Evolutionary conservation across 2,888 invertebrate species (phyloP), one percentile per base, ranked within the genome.

Genomic region (Exocentrus adspersus): DNA sequence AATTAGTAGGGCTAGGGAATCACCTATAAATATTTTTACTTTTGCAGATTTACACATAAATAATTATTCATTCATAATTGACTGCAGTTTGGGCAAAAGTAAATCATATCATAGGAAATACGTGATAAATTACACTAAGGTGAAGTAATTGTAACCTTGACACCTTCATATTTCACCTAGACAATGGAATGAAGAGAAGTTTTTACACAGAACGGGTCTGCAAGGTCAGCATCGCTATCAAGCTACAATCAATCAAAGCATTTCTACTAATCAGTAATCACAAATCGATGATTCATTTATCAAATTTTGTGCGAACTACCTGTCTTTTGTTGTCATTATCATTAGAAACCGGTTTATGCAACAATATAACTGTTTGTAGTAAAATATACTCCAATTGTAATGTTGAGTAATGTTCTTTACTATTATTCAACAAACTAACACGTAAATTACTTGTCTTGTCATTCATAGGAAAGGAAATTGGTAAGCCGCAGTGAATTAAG

Each of bases 101-200:
- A 20, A 45, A 2, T 45, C 17, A 45, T 20, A 42, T 42, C 17
- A 42, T 16, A n/a, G n/a, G n/a, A n/a, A n/a, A n/a, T n/a, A n/a
- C n/a, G n/a, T n/a, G n/a, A n/a, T 24, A 24, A 3, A 5, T 24
- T 24, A 3, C 7, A 7, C 7, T 24, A 24, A 24, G 3, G 7
- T 21, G n/a, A 46, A 46, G 21, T 21, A 46, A 20, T 10, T 46
- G 21, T 24, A 28, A 16, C 48, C 48, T 14, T 48, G 48, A 28
- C 48, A 48, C n/a, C 28, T 2, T 24, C 10, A 4, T 12, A n/a
- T 30, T 30, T 48, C 14, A 48, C 48, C 48, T 48, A 9, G 48
- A 48, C 28, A 48, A 28, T 48, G 28, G 17, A 45, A 48, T 48
- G 48, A 24, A 16, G 24, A 16, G 10, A 6, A 16, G 14, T 46